These are phyloP conservation scores for Erannis defoliaria DNA, from an alignment of 2,888 invertebrate species.

Conservation along the genomic window DNA sequence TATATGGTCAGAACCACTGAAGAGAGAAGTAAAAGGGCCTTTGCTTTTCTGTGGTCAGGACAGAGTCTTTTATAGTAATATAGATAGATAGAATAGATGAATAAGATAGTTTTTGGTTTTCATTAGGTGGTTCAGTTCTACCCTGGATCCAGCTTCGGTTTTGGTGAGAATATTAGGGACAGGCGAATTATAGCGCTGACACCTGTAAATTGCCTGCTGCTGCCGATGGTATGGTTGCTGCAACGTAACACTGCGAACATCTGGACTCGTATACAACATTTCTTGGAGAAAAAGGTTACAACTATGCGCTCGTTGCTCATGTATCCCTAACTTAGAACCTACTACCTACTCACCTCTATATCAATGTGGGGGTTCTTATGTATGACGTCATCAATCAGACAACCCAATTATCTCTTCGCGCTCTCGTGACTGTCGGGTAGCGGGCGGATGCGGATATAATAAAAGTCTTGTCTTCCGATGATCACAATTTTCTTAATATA, in stretches of 20 bases:
- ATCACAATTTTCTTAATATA: too few relatives aligned
- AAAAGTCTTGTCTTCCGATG: too few relatives aligned
- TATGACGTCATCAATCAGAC: too few relatives aligned
- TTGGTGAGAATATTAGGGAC: constrained; percentile 90
- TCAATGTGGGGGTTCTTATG: too few relatives aligned
- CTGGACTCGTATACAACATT: constrained; percentile 88
- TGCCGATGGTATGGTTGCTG: constrained; percentile 90
- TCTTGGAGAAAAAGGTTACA: constrained; percentile 82
- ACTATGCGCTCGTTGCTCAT: background rate
- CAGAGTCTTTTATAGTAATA: background rate
- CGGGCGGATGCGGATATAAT: too few relatives aligned
- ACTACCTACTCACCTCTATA: too few relatives aligned
- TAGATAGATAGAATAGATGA: background rate
- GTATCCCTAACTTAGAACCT: background rate
- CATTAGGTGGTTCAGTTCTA: constrained; percentile 85
- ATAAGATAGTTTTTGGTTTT: background rate
- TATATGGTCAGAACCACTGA: too few relatives aligned
- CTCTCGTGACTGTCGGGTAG: too few relatives aligned
- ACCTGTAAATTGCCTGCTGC: constrained; percentile 88
- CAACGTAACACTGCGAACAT: constrained; percentile 89
- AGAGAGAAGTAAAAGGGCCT: too few relatives aligned
- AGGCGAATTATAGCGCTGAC: constrained; percentile 89
- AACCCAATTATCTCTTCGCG: too few relatives aligned
- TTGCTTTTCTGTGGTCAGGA: too few relatives aligned
- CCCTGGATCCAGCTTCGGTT: constrained; percentile 89